phyloP scores from a whole-genome alignment of 1,140 invertebrate genomes.

The Euura lappo region DNA sequence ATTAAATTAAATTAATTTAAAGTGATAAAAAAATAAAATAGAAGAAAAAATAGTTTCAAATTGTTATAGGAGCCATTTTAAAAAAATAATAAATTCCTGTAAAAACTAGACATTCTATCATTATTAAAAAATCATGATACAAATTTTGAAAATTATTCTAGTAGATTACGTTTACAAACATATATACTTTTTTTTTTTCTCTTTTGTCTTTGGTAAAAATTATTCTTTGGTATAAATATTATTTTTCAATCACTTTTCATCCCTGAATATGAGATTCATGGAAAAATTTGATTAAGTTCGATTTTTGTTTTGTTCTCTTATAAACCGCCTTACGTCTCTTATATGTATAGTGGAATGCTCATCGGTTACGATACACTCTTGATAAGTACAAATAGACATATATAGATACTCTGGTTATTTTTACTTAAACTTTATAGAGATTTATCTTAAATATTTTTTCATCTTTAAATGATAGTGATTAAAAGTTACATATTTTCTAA shows the following conservation, averaged over 20 bases:
- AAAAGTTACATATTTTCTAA: conserved; percentile 1
- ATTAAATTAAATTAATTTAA: conserved; percentile 8
- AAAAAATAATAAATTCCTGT: conserved; percentile 2
- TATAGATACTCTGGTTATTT: not conserved
- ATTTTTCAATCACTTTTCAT: too few species aligned
- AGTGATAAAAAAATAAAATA: not conserved
- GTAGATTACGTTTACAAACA: not conserved
- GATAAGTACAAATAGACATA: conserved; percentile 1
- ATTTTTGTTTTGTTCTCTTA: not conserved
- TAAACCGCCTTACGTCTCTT: not conserved
- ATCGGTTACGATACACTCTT: not conserved
- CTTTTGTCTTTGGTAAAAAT: conserved; percentile 29
- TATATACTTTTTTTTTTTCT: too few species aligned
- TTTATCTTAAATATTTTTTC: not conserved
- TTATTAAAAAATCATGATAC: not conserved
- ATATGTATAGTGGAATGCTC: not conserved
- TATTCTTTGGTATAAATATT: conserved; percentile 9
- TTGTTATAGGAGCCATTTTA: not conserved
- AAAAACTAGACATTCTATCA: not conserved
- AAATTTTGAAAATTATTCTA: not conserved
- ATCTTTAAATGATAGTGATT: not conserved
- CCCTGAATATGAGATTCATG: not conserved
- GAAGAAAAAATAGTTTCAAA: not conserved
- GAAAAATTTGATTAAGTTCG: not conserved
- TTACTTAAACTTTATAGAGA: not conserved